Evolutionary conservation across 2,113 vertebrate species (phyloP).

Genomic region (Vulpes vulpes): DNA sequence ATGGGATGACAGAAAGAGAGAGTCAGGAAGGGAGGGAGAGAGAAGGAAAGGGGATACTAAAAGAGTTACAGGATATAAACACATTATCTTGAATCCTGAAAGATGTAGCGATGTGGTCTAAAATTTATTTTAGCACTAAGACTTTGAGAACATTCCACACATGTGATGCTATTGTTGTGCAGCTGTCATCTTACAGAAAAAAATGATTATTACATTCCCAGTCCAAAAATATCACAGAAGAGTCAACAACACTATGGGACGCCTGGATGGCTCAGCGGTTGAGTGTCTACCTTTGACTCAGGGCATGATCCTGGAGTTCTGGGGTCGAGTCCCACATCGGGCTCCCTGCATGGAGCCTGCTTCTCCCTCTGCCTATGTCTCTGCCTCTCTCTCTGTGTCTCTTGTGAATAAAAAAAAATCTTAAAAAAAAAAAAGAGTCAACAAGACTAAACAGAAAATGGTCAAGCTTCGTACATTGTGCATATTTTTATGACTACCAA

Average conservation of each 20-base stretch:
- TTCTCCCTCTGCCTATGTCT: too few species aligned
- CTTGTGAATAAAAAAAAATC: too few species aligned
- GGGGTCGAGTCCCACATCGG: too few species aligned
- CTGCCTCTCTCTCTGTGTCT: too few species aligned
- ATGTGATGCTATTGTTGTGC: not conserved
- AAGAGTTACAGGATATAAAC: not conserved
- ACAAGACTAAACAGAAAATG: not conserved
- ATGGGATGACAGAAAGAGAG: accelerated
- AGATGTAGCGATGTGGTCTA: not conserved
- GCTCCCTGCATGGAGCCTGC: too few species aligned
- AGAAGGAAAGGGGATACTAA: not conserved
- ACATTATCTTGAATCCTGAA: not conserved
- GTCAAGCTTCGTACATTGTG: not conserved
- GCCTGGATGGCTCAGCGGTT: too few species aligned
- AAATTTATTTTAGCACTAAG: not conserved
- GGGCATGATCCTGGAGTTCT: too few species aligned
- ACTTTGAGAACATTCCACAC: not conserved
- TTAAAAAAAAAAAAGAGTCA: not conserved
- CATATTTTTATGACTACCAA: not conserved
- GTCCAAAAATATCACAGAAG: not conserved
- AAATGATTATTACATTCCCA: not conserved
- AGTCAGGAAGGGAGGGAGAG: not conserved
- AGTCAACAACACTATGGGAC: not conserved
- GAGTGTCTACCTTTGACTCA: too few species aligned
- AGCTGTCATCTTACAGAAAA: not conserved